A percentile compares a stretch with the other conserved stretches of the same genome.
phyloP scores from a whole-genome alignment of 2,797 vertebrate species.

The Pipistrellus nathusii region DNA sequence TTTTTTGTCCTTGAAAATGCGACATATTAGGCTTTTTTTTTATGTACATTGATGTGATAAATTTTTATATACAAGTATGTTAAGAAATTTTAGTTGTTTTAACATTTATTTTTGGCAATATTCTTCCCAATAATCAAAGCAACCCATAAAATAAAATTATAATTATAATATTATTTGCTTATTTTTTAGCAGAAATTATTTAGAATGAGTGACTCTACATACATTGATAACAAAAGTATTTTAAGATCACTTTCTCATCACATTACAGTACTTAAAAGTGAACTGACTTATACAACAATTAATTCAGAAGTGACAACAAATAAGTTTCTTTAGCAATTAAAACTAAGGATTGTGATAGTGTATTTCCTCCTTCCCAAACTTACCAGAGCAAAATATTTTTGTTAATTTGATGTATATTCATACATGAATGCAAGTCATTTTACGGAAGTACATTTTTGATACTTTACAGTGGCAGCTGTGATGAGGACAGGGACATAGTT shows the following conservation, averaged over 20 bases:
- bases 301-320: not conserved
- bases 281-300: constrained; percentile 85
- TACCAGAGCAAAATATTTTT: not conserved
- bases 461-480: not conserved
- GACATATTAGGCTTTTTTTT: not conserved
- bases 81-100: constrained; percentile 41
- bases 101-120: constrained; percentile 69
- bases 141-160: constrained; percentile 82
- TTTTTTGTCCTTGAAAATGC: not conserved
- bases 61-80: constrained; percentile 45
- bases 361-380: not conserved
- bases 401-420: not conserved
- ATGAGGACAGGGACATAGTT: not conserved
- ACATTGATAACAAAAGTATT: constrained; percentile 92
- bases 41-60: not conserved
- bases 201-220: constrained; percentile 90
- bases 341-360: not conserved
- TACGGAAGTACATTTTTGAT: not conserved
- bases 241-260: constrained; percentile 91
- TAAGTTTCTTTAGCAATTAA: not conserved
- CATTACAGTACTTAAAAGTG: constrained; percentile 87
- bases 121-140: constrained; percentile 87
- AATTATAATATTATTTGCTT: constrained; percentile 87
- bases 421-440: not conserved
- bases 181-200: constrained; percentile 91